Base-by-base conservation (phyloP, 2,113 vertebrate species). In the Halichoerus grypus region DNA sequence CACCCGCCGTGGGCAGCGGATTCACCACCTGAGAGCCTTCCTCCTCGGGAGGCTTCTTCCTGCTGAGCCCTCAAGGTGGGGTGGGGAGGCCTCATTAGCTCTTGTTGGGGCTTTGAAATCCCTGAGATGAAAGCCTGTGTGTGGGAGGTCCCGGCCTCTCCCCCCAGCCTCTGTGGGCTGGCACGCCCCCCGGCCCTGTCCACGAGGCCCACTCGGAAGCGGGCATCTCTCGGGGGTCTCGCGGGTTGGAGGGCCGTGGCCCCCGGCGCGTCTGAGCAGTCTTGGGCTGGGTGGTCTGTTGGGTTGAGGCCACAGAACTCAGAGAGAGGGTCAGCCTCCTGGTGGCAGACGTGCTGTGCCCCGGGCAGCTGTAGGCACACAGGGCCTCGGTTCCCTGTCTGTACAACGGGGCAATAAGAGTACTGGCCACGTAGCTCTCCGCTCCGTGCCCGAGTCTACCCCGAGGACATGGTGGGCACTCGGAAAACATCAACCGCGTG, bases 401-500 rank as follows among this genome's bases (percentile, higher is more conserved):
- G 61, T 36, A 5, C 21, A 1, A 3, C 0, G 42, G 39, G 51
- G 1, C 11, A 0, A 3, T 2, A 0, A 5, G 0, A 0, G 36
- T 0, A 0, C 22, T 19, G n/a, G 33, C n/a, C 4, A 2, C 0
- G 0, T 0, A 3, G 31, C 24, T 26, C 28, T 22, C 36, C 3
- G 0, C 18, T 9, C 5, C 4, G 0, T 1, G 0, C 2, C 0
- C 4, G 2, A 0, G 0, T 1, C 7, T 4, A 0, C 0, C 0
- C n/a, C 0, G 3, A 4, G 69, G 46, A 5, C 19, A 0, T 10
- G 18, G 24, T 0, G 42, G 46, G 18, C 8, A 13, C 24, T 22
- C 3, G 0, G 16, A 9, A 4, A 9, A 3, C 1, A 0, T 0
- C 15, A 8, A 31, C 24, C 57, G 26, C 15, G 0, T 21, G 3